Evolutionary conservation across 2,113 vertebrate genomes (phyloP), one percentile per base, ranked within the genome.

Genomic region (Prolemur simus): DNA sequence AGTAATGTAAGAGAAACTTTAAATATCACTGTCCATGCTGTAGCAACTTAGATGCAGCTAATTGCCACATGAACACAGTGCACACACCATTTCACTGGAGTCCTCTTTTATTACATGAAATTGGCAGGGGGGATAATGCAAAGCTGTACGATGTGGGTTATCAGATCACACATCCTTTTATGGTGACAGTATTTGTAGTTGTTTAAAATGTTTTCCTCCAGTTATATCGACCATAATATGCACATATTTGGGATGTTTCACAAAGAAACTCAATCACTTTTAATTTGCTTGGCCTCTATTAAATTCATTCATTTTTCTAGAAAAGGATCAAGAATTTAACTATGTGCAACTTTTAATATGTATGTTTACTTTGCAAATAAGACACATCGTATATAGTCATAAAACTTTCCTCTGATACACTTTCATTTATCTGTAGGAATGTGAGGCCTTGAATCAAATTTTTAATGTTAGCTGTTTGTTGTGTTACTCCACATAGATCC

Each of bases 341-440:
- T 76, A 94, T 56, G 27, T 84, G 8, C 29, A 94, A 58, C 39
- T 63, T 84, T 88, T 87, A 93, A 6, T 73, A 64, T 77, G 20
- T 69, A 20, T 73, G 4, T 90, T 47, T 92, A 29, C 71, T 93
- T 54, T 88, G 37, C 87, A 76, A 42, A 77, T 73, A 69, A 89
- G 84, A 89, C 34, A 56, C 37, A 68, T 74, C 89, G 39, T 81
- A 52, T 45, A 66, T 18, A 84, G 11, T 94, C 3, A 5, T 93
- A 94, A 66, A 69, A 83, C 84, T 73, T 95, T 58, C 34, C 9
- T 76, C 17, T 78, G 66, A 84, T 45, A 47, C n/a, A 66, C 56
- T 95, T 94, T 89, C 37, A 86, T 25, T 91, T 91, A 90, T 81
- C 88, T 93, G 0, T 83, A 92, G 42, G 64, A 84, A 58, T 56